phyloP scores from a whole-genome alignment of 2,113 vertebrate genomes.

The Carlito syrichta region DNA sequence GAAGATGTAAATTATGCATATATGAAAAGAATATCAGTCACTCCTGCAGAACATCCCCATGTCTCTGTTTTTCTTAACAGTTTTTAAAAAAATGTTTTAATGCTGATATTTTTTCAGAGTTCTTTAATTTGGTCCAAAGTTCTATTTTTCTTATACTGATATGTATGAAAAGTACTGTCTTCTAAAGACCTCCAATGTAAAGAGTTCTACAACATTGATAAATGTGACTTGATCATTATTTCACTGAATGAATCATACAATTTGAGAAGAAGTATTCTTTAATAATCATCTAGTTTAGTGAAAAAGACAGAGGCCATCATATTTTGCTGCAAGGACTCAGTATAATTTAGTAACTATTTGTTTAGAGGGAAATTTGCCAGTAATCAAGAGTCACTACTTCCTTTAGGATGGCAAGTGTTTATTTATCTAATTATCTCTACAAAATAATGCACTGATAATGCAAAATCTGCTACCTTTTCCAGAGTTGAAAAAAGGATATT shows the following conservation, averaged over 20 bases:
- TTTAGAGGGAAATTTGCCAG: constrained; percentile 12
- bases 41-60: background rate
- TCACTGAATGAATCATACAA: background rate
- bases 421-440: constrained; percentile 57
- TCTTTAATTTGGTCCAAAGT: background rate
- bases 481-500: background rate
- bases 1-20: background rate
- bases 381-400: constrained; percentile 20
- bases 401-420: constrained; percentile 41
- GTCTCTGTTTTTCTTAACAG: background rate
- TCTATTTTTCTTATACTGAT: background rate
- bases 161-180: background rate
- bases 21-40: background rate
- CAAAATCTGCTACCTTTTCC: background rate
- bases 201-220: background rate
- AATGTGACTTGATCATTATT: background rate
- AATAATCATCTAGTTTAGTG: background rate
- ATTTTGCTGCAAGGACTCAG: background rate
- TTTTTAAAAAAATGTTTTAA: background rate
- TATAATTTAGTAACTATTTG: background rate
- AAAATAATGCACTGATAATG: background rate
- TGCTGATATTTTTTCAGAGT: background rate
- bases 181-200: background rate
- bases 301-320: background rate
- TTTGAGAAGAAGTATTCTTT: background rate